These are phyloP conservation scores for Nezara viridula DNA, from an alignment of 2,888 invertebrate genomes.

Conservation along the genomic window DNA sequence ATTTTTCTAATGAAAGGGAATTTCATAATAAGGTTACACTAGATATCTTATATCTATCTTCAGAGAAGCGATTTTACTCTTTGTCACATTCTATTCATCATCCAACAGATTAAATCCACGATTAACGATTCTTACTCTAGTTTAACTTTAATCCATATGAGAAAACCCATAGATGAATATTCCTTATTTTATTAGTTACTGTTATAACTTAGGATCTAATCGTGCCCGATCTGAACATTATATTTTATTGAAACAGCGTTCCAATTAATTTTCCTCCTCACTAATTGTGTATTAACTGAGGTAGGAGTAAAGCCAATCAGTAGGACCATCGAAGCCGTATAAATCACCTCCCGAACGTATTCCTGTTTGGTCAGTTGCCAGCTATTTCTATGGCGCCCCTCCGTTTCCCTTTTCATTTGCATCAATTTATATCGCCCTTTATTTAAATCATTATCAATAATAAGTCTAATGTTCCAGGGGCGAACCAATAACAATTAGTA, in stretches of 20 bases:
- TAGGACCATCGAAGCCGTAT: background rate
- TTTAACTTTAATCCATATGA: no score
- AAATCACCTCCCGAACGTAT: background rate
- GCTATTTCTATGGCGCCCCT: background rate
- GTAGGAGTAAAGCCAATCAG: constrained; percentile 18
- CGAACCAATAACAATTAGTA: background rate
- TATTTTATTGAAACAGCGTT: background rate
- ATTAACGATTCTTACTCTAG: no score
- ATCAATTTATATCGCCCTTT: background rate
- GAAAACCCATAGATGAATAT: no score
- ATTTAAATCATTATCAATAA: constrained; percentile 2
- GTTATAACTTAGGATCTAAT: background rate
- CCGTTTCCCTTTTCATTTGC: background rate
- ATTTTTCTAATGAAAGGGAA: no score
- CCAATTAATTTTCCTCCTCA: constrained; percentile 1
- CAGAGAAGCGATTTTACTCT: no score
- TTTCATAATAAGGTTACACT: no score
- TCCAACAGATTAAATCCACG: no score
- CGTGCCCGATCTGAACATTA: background rate
- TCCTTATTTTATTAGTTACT: background rate
- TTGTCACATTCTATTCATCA: no score
- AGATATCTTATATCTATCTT: no score
- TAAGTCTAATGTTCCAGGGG: background rate
- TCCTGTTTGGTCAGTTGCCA: constrained; percentile 36
- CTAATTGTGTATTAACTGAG: constrained; percentile 34